These are phyloP conservation scores for Erpobdella octoculata DNA, from an alignment of 2,888 invertebrate genomes.

Conservation along the genomic window DNA sequence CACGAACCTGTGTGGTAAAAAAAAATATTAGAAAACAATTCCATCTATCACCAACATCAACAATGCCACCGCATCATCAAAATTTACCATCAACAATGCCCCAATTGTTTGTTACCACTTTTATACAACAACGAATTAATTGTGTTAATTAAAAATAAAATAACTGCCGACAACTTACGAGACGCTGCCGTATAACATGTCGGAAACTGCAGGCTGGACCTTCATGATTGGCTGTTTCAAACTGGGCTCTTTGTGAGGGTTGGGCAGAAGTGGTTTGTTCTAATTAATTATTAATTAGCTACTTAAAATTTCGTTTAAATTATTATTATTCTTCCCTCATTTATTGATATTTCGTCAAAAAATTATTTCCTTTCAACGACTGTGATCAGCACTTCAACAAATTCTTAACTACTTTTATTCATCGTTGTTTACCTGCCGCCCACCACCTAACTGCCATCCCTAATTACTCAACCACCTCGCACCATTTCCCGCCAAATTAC, in stretches of 20 bases:
- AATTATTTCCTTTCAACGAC: not conserved
- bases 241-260: constrained; percentile 46
- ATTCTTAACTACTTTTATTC: too few species aligned
- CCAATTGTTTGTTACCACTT: not conserved
- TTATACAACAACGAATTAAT: not conserved
- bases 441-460: too few species aligned
- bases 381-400: too few species aligned
- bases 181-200: constrained; percentile 72
- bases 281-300: constrained; percentile 16
- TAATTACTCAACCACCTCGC: not conserved
- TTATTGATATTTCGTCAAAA: not conserved
- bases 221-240: constrained; percentile 59
- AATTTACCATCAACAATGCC: not conserved
- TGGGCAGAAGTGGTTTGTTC: constrained; percentile 44
- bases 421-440: too few species aligned
- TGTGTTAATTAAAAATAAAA: not conserved
- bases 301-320: not conserved
- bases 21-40: constrained; percentile 10
- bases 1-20: constrained; percentile 58
- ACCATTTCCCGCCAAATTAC: not conserved
- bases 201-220: constrained; percentile 67
- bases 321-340: not conserved
- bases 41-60: not conserved
- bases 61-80: constrained; percentile 8
- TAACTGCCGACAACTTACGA: constrained; percentile 56